Percentiles rank a stretch among this genome's conserved stretches.
These are phyloP conservation scores for Balanococcus diminutus DNA, from an alignment of 2,888 invertebrate genomes.

Conservation along the genomic window DNA sequence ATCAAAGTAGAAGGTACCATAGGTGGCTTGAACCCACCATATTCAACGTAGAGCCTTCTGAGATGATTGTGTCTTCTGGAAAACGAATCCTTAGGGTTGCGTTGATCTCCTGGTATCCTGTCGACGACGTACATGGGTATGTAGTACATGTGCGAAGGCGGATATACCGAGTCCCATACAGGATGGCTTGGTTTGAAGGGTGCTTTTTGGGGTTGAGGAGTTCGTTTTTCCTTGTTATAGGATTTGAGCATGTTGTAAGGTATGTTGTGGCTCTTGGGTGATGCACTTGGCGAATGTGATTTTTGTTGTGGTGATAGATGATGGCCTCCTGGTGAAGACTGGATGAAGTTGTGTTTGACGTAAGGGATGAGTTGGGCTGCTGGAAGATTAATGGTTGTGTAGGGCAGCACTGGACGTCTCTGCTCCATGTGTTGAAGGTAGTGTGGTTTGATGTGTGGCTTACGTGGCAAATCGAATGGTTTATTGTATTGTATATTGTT, in stretches of 20 bases:
- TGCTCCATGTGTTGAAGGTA: background rate
- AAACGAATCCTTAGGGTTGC: constrained; percentile 43
- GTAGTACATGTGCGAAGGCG: constrained; percentile 58
- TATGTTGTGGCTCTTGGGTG: constrained; percentile 1
- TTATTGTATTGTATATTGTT: background rate
- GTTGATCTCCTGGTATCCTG: constrained; percentile 3
- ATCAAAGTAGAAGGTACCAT: constrained; percentile 80
- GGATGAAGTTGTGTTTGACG: constrained; percentile 21
- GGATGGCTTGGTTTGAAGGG: constrained; percentile 59
- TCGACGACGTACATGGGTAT: constrained; percentile 57
- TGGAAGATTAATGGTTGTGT: background rate
- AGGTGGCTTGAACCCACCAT: constrained; percentile 80
- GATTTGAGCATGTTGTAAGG: constrained; percentile 16
- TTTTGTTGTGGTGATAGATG: background rate
- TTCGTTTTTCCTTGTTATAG: background rate
- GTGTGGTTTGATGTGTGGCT: background rate
- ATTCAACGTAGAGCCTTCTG: constrained; percentile 71
- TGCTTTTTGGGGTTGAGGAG: constrained; percentile 30
- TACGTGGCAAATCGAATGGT: background rate
- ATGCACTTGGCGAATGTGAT: background rate
- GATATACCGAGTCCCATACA: constrained; percentile 59
- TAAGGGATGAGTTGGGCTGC: constrained; percentile 43
- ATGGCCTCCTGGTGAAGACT: background rate
- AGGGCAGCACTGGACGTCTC: background rate
- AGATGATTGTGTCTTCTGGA: constrained; percentile 51